Conservation (phyloP, 2,888 invertebrate species). For the Andrena trimmerana region DNA sequence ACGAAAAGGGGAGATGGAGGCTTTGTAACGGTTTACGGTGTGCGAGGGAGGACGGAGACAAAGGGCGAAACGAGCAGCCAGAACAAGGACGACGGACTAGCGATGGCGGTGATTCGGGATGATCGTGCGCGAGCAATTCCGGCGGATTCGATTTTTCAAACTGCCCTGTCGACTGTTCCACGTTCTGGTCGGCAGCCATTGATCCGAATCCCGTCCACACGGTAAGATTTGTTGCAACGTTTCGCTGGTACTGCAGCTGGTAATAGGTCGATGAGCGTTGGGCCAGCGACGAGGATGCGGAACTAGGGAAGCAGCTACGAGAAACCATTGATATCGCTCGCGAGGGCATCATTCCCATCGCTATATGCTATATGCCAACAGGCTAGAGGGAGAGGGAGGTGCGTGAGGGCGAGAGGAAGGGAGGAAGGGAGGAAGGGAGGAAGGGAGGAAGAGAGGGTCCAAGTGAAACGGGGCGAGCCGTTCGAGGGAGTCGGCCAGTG, state of each 20-base stretch:
- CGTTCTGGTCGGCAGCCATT: not conserved
- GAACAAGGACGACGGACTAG: not conserved
- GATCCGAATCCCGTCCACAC: not conserved
- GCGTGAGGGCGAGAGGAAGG: constrained; percentile 48
- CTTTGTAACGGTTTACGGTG: constrained; percentile 2
- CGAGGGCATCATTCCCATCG: constrained; percentile 43
- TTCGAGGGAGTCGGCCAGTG: constrained; percentile 62
- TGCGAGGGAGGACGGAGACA: not conserved
- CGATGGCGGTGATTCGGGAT: constrained; percentile 6
- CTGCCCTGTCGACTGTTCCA: no score
- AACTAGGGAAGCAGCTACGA: not conserved
- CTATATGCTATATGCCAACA: constrained; percentile 23
- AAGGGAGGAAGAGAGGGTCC: constrained; percentile 43
- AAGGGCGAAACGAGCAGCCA: not conserved
- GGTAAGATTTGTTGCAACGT: not conserved
- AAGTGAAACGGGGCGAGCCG: constrained; percentile 66
- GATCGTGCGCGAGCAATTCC: not conserved
- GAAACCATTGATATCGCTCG: constrained; percentile 16
- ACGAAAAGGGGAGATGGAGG: constrained; percentile 26
- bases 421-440: constrained; percentile 21
- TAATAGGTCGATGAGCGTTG: not conserved
- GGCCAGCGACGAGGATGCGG: not conserved
- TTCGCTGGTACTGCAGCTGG: not conserved
- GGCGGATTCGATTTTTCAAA: not conserved
- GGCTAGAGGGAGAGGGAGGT: constrained; percentile 33